Base-by-base conservation (phyloP, 2,797 vertebrate genomes). In the Allobates femoralis region DNA sequence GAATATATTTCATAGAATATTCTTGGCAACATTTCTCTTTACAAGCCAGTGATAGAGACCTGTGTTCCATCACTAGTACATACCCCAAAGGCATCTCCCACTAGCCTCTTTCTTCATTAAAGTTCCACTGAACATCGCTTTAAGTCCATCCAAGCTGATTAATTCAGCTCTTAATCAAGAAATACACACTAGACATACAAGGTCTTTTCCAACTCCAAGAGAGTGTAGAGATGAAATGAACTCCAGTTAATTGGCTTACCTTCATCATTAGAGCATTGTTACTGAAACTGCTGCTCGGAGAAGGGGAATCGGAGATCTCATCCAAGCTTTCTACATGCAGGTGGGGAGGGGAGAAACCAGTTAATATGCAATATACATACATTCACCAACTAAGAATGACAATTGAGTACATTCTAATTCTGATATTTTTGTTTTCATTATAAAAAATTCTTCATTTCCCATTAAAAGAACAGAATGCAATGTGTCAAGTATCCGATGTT, bases 241-340 rank as follows among this genome's bases (percentile, higher is more conserved):
- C 41, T 50, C 16, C 26, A 12, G 46, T 23, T 56, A 56, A 56
- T 77, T 77, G 37, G 14, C 77, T 81, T 80, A 86, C 84, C 66
- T 86, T 69, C 67, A 50, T 46, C 53, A 69, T 8, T 34, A 51
- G 37, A 30, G 28, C 53, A 55, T 71, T 80, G 77, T 74, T 32
- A 74, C 30, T 30, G n/a, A 73, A 55, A 28, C 19, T 64, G 58
- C 76, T 79, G 51, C 32, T 71, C 34, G 21, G 30, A n/a, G 50
- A 46, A 37, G 51, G 23, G 15, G 64, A 41, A 53, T 55, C 62
- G 14, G 77, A 62, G 28, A 67, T 15, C 16, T 58, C 66, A 12
- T 69, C 77, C 15, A 62, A 16, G 32, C 5, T 19, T 56, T 30
- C 85, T 86, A 12, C 15, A 62, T 79, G 34, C 19, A 5, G n/a